phyloP scores from a whole-genome alignment of 2,113 vertebrate species.

The Damaliscus lunatus region DNA sequence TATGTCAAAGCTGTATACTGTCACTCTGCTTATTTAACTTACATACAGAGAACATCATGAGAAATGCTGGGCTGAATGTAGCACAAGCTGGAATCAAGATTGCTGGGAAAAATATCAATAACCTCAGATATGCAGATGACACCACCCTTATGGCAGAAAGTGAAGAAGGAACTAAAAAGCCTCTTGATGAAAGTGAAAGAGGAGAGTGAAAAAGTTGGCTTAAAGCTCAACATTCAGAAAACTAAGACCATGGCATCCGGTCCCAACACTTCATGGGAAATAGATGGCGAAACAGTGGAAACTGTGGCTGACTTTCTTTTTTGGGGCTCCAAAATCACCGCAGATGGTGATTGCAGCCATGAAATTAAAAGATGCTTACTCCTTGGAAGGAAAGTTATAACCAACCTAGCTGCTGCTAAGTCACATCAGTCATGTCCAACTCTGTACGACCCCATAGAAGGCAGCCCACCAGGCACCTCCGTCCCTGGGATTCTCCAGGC shows the following conservation, averaged over 20 bases:
- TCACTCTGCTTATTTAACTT: background rate
- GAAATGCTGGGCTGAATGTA: background rate
- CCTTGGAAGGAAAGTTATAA: background rate
- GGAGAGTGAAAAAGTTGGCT: background rate
- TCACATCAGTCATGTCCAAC: no score
- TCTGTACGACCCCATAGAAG: no score
- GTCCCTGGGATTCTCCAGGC: no score
- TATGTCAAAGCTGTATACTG: background rate
- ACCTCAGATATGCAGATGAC: background rate
- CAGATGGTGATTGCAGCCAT: background rate
- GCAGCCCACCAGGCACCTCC: no score
- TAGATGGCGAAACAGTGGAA: background rate
- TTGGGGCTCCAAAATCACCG: background rate
- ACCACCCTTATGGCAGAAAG: background rate
- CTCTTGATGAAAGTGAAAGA: background rate
- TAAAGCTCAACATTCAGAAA: background rate
- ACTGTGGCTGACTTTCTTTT: background rate
- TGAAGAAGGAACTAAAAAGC: background rate
- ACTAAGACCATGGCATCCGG: background rate
- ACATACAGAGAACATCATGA: background rate
- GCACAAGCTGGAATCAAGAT: background rate
- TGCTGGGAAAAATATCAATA: rapidly evolving
- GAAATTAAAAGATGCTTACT: background rate
- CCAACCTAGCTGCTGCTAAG: background rate
- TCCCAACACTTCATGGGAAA: background rate